Evolutionary conservation across 1,140 invertebrate species (phyloP).

Genomic region (Drosophila kepulauana): DNA sequence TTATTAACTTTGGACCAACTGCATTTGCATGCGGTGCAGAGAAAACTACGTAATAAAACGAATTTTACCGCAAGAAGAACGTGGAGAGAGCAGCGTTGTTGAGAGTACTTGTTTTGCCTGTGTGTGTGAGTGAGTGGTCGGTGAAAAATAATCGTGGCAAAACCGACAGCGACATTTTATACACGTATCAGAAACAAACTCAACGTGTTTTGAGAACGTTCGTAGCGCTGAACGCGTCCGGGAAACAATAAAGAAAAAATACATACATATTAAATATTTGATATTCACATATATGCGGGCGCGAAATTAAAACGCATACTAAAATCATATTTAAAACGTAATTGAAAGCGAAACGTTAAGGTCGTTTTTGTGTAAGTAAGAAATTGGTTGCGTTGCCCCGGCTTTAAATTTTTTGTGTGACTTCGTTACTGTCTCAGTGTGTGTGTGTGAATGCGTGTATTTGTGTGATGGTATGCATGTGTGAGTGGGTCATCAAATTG

Average conservation of each 20-base stretch:
- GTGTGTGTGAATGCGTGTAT: conserved; percentile 25
- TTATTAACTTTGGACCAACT: conserved; percentile 13
- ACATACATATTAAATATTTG: conserved; percentile 26
- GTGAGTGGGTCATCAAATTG: conserved; percentile 48
- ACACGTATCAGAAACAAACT: conserved; percentile 66
- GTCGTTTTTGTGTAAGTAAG: conserved; percentile 62
- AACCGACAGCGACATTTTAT: conserved; percentile 57
- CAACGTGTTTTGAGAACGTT: conserved; percentile 69
- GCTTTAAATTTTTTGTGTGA: conserved; percentile 10
- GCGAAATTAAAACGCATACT: conserved; percentile 49
- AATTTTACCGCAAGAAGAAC: conserved; percentile 30
- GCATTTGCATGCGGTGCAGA: conserved; percentile 32
- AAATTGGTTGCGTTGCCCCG: conserved; percentile 48
- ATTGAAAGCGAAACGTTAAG: conserved; percentile 42
- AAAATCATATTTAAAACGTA: conserved; percentile 58
- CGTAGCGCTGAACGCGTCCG: conserved; percentile 41
- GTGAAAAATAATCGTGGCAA: conserved; percentile 73
- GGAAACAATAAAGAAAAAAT: conserved; percentile 1
- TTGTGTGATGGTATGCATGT: conserved; percentile 28
- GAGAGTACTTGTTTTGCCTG: conserved; percentile 2
- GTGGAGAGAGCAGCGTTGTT: conserved; percentile 19
- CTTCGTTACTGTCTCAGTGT: conserved; percentile 15
- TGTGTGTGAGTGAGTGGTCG: conserved; percentile 35
- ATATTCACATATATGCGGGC: conserved; percentile 50
- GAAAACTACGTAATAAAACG: conserved; percentile 27